A percentile compares a stretch with the other conserved stretches of the same genome.
These are phyloP conservation scores for Latrodectus hesperus DNA, from an alignment of 2,888 invertebrate species.

Conservation along the genomic window DNA sequence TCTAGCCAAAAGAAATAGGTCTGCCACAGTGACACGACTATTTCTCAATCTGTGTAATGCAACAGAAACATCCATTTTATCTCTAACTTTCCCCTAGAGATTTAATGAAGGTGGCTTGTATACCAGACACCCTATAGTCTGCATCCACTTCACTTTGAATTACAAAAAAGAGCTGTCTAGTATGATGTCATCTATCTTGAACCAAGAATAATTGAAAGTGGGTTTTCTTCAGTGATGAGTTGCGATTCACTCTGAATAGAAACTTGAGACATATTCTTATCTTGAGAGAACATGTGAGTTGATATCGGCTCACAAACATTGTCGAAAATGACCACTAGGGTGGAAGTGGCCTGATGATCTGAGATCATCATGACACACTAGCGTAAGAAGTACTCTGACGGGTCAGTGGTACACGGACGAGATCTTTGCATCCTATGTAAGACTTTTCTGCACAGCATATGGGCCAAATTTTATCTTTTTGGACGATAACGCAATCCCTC, in stretches of 20 bases:
- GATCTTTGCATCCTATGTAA: too few species aligned
- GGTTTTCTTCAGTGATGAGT: slow-evolving; percentile 6
- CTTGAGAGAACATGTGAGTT: neutral
- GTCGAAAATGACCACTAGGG: neutral
- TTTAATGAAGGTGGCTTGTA: neutral
- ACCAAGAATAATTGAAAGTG: neutral
- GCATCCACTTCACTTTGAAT: neutral
- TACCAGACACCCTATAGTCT: neutral
- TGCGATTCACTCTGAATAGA: neutral
- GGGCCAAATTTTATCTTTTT: too few species aligned
- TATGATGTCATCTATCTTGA: neutral
- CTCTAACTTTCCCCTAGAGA: neutral
- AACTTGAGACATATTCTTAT: neutral
- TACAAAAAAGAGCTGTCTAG: neutral
- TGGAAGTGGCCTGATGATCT: too few species aligned
- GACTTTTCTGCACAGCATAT: too few species aligned
- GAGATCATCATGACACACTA: too few species aligned
- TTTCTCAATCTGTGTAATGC: neutral
- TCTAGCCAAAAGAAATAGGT: neutral
- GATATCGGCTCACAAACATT: neutral
- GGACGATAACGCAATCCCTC: too few species aligned
- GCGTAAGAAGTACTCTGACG: too few species aligned
- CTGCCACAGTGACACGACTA: neutral
- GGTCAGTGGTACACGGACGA: too few species aligned
- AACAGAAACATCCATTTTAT: neutral